These are phyloP conservation scores for Trachymyrmex septentrionalis DNA, from an alignment of 1,140 invertebrate genomes.

Conservation along the genomic window DNA sequence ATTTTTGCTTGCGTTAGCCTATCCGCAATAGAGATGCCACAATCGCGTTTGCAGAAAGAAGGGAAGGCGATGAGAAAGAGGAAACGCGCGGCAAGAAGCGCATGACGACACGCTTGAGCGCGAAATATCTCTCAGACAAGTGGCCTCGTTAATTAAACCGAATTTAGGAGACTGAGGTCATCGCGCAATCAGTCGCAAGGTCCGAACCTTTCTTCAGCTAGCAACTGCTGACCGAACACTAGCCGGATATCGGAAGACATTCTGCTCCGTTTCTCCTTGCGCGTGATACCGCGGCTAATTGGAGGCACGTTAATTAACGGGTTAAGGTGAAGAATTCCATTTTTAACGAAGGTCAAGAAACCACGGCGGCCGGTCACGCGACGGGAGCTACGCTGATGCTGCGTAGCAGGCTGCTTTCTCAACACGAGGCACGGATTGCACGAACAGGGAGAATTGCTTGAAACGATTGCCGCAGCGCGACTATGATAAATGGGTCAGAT, in stretches of 20 bases:
- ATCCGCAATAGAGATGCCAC: not conserved
- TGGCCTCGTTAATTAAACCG: conserved; percentile 67
- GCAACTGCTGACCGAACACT: not conserved
- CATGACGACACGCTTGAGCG: conserved; percentile 14
- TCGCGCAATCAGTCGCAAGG: conserved; percentile 45
- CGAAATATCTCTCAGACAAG: conserved; percentile 26
- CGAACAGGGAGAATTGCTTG: conserved; percentile 17
- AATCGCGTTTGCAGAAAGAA: not conserved
- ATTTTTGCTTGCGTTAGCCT: too few relatives aligned
- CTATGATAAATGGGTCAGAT: conserved; percentile 48
- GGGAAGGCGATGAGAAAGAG: not conserved
- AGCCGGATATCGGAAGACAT: conserved; percentile 66
- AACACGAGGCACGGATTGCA: conserved; percentile 2
- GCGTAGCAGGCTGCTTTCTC: conserved; percentile 3
- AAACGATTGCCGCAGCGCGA: conserved; percentile 18
- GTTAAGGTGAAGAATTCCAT: conserved; percentile 72
- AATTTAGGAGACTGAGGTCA: conserved; percentile 78
- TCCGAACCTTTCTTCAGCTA: conserved; percentile 53
- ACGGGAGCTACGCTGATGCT: conserved; percentile 37
- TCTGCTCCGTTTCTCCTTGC: conserved; percentile 61
- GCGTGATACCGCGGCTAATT: conserved; percentile 61
- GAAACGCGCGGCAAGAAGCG: not conserved
- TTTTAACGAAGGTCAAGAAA: conserved; percentile 69
- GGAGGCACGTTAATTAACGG: conserved; percentile 71
- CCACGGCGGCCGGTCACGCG: not conserved